A percentile compares a stretch with the other conserved stretches of the same genome.
Evolutionary conservation across 2,888 invertebrate species (phyloP).

Genomic region (Neoaliturus tenellus): DNA sequence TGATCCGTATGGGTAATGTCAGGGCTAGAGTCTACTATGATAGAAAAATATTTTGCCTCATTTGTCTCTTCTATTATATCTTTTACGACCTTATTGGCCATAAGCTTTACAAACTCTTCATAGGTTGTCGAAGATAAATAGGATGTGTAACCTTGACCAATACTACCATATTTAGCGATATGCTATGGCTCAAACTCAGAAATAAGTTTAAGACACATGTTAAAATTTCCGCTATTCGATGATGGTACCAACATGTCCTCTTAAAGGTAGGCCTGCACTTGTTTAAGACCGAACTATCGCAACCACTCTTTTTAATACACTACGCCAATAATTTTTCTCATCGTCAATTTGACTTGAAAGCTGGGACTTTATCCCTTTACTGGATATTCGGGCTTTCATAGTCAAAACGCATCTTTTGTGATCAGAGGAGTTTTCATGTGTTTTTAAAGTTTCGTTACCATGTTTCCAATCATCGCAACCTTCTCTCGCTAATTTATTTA

Average conservation of each 20-base stretch:
- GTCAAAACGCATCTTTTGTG: constrained; percentile 59
- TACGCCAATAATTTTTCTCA: constrained; percentile 66
- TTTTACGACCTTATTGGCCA: constrained; percentile 66
- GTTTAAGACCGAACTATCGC: constrained; percentile 65
- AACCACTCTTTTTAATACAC: constrained; percentile 67
- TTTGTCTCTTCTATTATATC: constrained; percentile 67
- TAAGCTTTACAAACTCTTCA: constrained; percentile 69
- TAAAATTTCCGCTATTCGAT: constrained; percentile 67
- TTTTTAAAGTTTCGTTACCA: constrained; percentile 53
- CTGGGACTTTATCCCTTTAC: constrained; percentile 56
- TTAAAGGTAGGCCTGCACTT: constrained; percentile 65
- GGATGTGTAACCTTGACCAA: constrained; percentile 65
- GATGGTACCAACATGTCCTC: constrained; percentile 64
- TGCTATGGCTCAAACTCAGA: constrained; percentile 69
- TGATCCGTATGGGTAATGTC: constrained; percentile 69
- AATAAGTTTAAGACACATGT: constrained; percentile 66
- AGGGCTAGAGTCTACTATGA: constrained; percentile 67
- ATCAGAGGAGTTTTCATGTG: constrained; percentile 61
- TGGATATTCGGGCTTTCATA: constrained; percentile 46
- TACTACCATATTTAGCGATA: constrained; percentile 65
- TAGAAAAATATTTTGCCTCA: constrained; percentile 58
- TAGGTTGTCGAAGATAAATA: constrained; percentile 67
- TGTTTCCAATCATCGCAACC: constrained; percentile 65
- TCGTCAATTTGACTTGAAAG: constrained; percentile 52
- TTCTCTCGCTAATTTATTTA: constrained; percentile 45